Evolutionary conservation across 2,113 vertebrate genomes (phyloP), one percentile per base, ranked within the genome.

Genomic region (Lepus timidus): DNA sequence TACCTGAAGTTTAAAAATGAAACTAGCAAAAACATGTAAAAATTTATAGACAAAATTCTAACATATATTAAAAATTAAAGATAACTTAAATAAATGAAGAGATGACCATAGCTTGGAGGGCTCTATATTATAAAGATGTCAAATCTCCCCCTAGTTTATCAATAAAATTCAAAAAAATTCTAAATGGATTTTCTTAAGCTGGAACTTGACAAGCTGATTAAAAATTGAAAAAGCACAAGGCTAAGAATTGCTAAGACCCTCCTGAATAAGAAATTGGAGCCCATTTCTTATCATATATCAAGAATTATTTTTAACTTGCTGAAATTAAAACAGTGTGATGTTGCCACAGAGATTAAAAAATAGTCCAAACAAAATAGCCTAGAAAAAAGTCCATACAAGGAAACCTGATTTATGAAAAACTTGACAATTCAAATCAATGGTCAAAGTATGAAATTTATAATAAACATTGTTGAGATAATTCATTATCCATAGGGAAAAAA

Each of bases 131-230:
- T 64, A 82, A 96, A 89, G 13, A 92, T 92, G 23, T 51, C 44
- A 92, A 29, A 91, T 94, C 58, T 94, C 31, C 9, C 33, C 7
- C 13, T 70, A 52, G 86, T 81, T 64, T 80, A 87, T 67, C 62
- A 88, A 85, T 62, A 88, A 96, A 96, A 95, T 73, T 91, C 11
- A 73, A 82, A 79, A 61, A 9, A 61, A 33, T 78, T 84, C 75
- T 78, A 80, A 78, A 25, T 73, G 67, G 65, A 78, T 44, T 52
- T 65, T 79, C 36, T 78, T 74, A 62, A 84, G 58, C 29, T 64
- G 22, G 16, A 80, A 65, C 11, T 85, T 82, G 31, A 85, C 9
- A 64, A 74, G n/a, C n/a, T 81, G 16, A 93, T 27, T 74, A 49
- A 92, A 83, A 89, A 74, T 62, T 62, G 31, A 23, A 92, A 87